A percentile compares a stretch with the other conserved stretches of the same genome.
Evolutionary conservation across 2,888 invertebrate species (phyloP).

Genomic region (Abrostola triplasia): DNA sequence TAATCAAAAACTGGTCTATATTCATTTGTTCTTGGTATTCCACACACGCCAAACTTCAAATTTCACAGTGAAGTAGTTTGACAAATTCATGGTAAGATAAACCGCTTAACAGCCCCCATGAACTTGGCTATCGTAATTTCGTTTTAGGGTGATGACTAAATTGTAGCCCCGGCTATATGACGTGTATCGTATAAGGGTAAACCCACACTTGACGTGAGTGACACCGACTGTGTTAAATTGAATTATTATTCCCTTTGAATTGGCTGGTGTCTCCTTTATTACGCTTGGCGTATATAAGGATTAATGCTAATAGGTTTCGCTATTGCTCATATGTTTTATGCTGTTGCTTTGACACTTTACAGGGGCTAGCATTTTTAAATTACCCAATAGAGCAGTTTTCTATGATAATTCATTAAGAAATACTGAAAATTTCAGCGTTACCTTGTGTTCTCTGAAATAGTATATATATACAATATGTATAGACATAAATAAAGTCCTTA

Average conservation of each 20-base stretch:
- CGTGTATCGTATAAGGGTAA: conserved; percentile 24
- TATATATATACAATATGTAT: too few relatives aligned
- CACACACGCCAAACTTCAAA: background rate
- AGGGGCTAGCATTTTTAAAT: too few relatives aligned
- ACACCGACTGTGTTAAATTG: conserved; percentile 45
- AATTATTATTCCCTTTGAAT: conserved; percentile 51
- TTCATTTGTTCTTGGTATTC: background rate
- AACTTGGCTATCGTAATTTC: conserved; percentile 47
- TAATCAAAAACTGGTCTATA: background rate
- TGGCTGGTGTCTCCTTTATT: conserved; percentile 35
- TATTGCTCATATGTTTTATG: conserved; percentile 9
- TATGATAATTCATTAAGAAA: too few relatives aligned
- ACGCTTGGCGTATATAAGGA: conserved; percentile 25
- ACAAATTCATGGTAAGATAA: conserved; percentile 33
- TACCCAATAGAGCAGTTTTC: too few relatives aligned
- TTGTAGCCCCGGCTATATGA: conserved; percentile 42
- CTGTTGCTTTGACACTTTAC: too few relatives aligned
- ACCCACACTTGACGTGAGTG: conserved; percentile 38
- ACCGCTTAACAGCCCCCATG: conserved; percentile 31
- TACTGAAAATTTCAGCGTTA: too few relatives aligned
- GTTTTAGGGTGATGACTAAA: conserved; percentile 52
- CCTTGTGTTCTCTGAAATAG: too few relatives aligned
- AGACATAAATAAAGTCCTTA: too few relatives aligned
- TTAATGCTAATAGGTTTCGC: conserved; percentile 28
- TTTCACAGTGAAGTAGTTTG: conserved; percentile 27